phyloP scores from a whole-genome alignment of 2,113 vertebrate genomes.

The Ophthalmolycus amberensis region DNA sequence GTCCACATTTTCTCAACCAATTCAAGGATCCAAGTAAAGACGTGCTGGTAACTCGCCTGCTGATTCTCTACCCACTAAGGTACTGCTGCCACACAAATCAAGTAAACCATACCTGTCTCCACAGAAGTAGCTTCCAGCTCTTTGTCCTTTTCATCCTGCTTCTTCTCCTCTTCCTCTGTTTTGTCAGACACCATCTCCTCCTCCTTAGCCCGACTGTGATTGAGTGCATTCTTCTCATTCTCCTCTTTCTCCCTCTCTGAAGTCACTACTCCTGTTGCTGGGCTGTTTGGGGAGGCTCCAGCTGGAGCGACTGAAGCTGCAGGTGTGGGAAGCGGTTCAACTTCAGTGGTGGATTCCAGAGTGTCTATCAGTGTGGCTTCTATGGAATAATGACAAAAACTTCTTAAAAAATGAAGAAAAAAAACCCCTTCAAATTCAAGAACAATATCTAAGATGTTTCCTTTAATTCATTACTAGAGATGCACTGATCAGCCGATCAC shows the following conservation, averaged over 20 bases:
- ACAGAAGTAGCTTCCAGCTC: not conserved
- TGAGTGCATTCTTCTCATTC: not conserved
- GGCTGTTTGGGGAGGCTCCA: not conserved
- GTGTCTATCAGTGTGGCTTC: not conserved
- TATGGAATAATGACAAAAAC: not conserved
- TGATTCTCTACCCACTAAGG: not conserved
- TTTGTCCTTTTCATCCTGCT: not conserved
- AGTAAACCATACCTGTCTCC: constrained; percentile 11
- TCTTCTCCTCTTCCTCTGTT: constrained; percentile 5
- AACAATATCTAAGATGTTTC: not conserved
- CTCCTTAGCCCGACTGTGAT: not conserved
- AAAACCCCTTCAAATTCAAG: not conserved
- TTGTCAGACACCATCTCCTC: not conserved
- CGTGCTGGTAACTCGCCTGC: not conserved
- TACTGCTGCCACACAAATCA: not conserved
- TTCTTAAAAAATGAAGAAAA: not conserved
- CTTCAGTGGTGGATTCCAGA: not conserved
- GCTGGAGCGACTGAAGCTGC: not conserved
- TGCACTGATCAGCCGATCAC: not conserved
- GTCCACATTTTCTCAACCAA: not conserved
- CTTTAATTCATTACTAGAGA: not conserved
- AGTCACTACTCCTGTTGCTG: not conserved
- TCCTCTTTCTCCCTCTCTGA: not conserved
- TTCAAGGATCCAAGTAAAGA: not conserved
- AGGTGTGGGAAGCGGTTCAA: not conserved